Evolutionary conservation across 2,113 vertebrate species (phyloP).

Genomic region (Bagarius yarrelli): DNA sequence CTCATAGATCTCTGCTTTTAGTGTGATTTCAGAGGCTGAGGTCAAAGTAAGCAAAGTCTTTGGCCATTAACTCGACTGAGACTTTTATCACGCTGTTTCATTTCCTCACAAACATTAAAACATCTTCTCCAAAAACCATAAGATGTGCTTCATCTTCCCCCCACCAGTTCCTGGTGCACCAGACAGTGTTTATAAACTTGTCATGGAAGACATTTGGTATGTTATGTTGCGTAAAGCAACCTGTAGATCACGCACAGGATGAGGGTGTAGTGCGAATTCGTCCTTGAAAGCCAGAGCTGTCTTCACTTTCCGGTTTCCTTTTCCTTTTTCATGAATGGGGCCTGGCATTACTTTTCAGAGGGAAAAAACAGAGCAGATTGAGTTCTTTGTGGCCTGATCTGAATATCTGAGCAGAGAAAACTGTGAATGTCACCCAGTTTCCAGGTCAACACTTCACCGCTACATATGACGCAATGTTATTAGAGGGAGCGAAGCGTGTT

Average conservation of each 20-base stretch:
- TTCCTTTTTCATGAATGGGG: conserved; percentile 25
- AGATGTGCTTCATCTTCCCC: neutral
- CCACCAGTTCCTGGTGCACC: neutral
- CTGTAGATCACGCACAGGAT: conserved; percentile 16
- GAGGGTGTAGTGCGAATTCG: neutral
- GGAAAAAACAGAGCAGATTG: neutral
- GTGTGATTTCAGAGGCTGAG: neutral
- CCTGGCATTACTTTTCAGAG: conserved; percentile 6
- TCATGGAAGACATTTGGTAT: neutral
- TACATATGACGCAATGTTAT: neutral
- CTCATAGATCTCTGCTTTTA: too few relatives aligned
- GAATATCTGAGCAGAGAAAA: conserved; percentile 23
- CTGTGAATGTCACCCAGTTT: neutral
- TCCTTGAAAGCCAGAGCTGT: conserved; percentile 6
- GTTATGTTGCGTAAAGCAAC: conserved; percentile 7
- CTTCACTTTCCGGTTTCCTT: conserved; percentile 17
- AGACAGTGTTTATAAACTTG: neutral
- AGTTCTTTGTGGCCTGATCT: conserved; percentile 6
- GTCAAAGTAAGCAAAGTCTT: neutral
- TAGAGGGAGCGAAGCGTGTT: neutral
- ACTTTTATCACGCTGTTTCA: neutral
- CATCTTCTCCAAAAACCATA: neutral
- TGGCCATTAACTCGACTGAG: neutral
- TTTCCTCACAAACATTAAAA: neutral
- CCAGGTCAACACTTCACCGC: neutral